Evolutionary conservation across 2,113 vertebrate genomes (phyloP).

Genomic region (Syngnathus typhle): DNA sequence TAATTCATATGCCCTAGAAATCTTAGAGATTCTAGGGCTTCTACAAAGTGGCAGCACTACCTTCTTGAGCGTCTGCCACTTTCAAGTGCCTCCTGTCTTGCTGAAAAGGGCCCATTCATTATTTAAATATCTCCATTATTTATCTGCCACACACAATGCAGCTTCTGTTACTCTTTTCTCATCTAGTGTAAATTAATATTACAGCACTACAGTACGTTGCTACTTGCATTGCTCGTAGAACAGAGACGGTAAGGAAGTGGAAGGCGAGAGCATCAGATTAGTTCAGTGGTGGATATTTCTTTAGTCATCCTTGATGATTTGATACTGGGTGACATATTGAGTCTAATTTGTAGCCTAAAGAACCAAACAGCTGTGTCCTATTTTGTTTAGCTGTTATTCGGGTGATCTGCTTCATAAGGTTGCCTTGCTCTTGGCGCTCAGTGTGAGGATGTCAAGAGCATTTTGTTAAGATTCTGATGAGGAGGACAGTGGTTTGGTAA

Average conservation of each 20-base stretch:
- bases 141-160: constrained; percentile 46
- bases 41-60: constrained; percentile 43
- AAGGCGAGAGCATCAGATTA: constrained; percentile 19
- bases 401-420: constrained; percentile 79
- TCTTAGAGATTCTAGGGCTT: constrained; percentile 30
- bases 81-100: constrained; percentile 36
- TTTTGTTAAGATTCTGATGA: constrained; percentile 54
- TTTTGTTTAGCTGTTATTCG: constrained; percentile 72
- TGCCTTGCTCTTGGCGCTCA: constrained; percentile 70
- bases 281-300: constrained; percentile 39
- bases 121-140: constrained; percentile 63
- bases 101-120: constrained; percentile 59
- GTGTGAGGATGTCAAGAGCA: constrained; percentile 72
- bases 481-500: constrained; percentile 39
- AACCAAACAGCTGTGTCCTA: constrained; percentile 85
- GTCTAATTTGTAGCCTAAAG: constrained; percentile 83
- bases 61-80: constrained; percentile 27
- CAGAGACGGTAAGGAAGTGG: constrained; percentile 28
- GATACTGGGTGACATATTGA: constrained; percentile 85
- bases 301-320: constrained; percentile 70
- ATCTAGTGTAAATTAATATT: constrained; percentile 54
- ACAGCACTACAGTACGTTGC: constrained; percentile 6
- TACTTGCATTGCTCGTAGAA: constrained; percentile 25
- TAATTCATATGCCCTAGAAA: constrained; percentile 52
- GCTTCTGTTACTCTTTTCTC: constrained; percentile 18